Base-by-base conservation (phyloP, 2,888 invertebrate genomes). In the Slavum lentiscoides region DNA sequence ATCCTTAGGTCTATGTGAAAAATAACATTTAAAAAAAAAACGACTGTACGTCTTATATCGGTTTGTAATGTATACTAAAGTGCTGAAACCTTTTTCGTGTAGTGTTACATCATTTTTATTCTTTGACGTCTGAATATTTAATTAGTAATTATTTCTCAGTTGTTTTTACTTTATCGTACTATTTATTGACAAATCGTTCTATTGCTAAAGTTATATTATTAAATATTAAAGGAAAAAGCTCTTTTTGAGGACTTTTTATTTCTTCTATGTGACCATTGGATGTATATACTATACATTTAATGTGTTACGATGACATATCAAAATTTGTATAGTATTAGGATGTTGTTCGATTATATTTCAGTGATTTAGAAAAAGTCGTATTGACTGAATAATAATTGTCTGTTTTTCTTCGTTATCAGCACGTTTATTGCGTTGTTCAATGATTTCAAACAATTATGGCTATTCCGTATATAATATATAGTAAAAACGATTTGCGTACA, bases 81-180 rank as follows among this genome's bases (percentile, higher is more conserved):
- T 17, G 15, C 17, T 64, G 53, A 64, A 74, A 74, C 37, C 55
- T 55, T 74, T 74, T 66, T 55, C 15, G 21, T 64, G 53, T n/a
- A 49, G 13, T 49, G 15, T 49, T 43, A 43, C 11, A 11, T 43
- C 43, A 9, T 43, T 9, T 73, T 9, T 73, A 23, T 23, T 23
- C 17, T 1, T 72, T 43, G 43, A n/a, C 7, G 11, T 73, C 49
- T 73, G 23, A 53, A 49, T 23, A 49, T 43, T 67, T 67, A 43
- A 67, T 49, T 49, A 49, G 11, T 49, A 49, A 49, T 15, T 49
- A 49, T 13, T 13, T 49, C 3, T 13, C 13, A 13, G 1, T 49
- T 11, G 15, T 49, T 49, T 49, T 49, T 49, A 49, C 15, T 49
- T 11, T 62, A 17, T 37, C 2, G n/a, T 64, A 19, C 6, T 64